Evolutionary conservation across 2,113 vertebrate genomes (phyloP).

Genomic region (Gobio gobio): DNA sequence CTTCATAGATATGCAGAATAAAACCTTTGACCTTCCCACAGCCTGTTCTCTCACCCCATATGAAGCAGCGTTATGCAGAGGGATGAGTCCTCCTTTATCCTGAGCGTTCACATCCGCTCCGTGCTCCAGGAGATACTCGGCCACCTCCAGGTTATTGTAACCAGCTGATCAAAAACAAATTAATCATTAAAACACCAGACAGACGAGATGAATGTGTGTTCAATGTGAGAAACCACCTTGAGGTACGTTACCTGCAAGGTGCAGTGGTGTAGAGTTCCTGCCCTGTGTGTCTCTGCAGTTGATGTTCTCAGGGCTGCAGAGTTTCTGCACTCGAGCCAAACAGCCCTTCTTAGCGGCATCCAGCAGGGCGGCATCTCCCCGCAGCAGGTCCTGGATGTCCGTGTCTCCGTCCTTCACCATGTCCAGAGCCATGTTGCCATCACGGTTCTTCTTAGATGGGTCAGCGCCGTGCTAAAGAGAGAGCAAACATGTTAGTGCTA

Average conservation of each 20-base stretch:
- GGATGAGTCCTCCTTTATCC: constrained; percentile 97
- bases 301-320: constrained; percentile 96
- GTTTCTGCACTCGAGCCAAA: constrained; percentile 94
- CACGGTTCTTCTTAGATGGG: constrained; percentile 97
- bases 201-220: not conserved
- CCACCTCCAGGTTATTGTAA: constrained; percentile 98
- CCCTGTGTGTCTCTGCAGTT: constrained; percentile 98
- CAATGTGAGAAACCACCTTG: not conserved
- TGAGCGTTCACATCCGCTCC: constrained; percentile 98
- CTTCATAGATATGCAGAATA: not conserved
- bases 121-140: constrained; percentile 96
- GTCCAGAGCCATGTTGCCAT: constrained; percentile 96
- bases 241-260: constrained; percentile 86
- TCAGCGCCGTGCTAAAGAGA: constrained; percentile 90
- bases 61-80: constrained; percentile 97
- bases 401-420: constrained; percentile 98
- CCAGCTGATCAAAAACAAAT: constrained; percentile 78
- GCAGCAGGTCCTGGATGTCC: constrained; percentile 95
- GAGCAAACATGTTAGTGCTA: not conserved
- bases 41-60: constrained; percentile 87
- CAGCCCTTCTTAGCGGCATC: constrained; percentile 99
- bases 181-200: not conserved
- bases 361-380: constrained; percentile 92
- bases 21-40: not conserved
- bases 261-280: constrained; percentile 94